These are phyloP conservation scores for Cephus runcator DNA, from an alignment of 2,888 invertebrate species.

Conservation along the genomic window DNA sequence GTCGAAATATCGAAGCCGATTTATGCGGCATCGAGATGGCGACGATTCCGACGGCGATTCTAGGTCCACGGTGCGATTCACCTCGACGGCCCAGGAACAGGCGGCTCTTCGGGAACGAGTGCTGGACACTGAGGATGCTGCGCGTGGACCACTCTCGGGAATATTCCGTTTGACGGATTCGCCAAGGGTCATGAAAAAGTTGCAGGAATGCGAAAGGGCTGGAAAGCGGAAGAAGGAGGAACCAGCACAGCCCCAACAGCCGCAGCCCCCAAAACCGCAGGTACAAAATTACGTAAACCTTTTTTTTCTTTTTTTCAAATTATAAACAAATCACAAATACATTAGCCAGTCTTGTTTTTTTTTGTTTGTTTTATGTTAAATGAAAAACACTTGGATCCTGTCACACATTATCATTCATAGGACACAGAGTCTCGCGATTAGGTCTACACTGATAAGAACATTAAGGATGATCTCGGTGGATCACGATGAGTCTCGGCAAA, in stretches of 20 bases:
- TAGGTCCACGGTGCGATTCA: slow-evolving; percentile 74
- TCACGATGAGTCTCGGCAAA: not conserved
- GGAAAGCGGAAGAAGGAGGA: slow-evolving; percentile 82
- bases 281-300: slow-evolving; percentile 34
- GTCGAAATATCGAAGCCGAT: slow-evolving; percentile 62
- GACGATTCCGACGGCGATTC: slow-evolving; percentile 82
- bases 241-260: slow-evolving; percentile 70
- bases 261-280: slow-evolving; percentile 69
- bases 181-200: slow-evolving; percentile 87
- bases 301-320: no score
- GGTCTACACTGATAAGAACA: not conserved
- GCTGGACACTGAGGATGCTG: slow-evolving; percentile 89
- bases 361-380: not conserved
- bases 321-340: not conserved
- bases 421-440: not conserved
- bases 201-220: slow-evolving; percentile 82
- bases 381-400: not conserved
- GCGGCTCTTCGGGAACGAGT: slow-evolving; percentile 73
- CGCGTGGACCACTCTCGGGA: slow-evolving; percentile 86
- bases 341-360: not conserved
- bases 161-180: slow-evolving; percentile 89
- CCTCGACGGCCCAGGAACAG: slow-evolving; percentile 63
- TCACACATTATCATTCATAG: not conserved
- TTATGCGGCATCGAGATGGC: slow-evolving; percentile 71
- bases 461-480: not conserved